Evolutionary conservation across 2,888 invertebrate species (phyloP).

Genomic region (Hyalella azteca): DNA sequence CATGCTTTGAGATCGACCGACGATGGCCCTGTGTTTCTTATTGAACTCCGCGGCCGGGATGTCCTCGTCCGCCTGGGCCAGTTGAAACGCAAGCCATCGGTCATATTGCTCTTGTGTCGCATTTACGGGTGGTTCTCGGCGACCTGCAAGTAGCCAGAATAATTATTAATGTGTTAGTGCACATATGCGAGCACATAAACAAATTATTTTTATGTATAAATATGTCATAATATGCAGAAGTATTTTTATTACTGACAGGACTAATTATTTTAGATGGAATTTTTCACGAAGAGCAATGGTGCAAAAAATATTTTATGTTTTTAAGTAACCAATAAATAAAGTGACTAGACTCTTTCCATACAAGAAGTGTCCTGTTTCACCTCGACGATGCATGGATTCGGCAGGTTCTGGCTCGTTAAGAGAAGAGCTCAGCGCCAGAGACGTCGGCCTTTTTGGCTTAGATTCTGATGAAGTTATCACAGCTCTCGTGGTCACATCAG

Average conservation of each 20-base stretch:
- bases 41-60: constrained; percentile 54
- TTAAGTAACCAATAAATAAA: no score
- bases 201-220: no score
- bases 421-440: constrained; percentile 46
- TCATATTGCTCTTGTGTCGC: constrained; percentile 57
- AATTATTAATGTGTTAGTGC: not conserved
- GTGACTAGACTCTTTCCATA: no score
- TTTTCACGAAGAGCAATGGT: no score
- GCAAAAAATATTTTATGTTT: no score
- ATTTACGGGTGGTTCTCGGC: constrained; percentile 45
- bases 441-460: constrained; percentile 54
- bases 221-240: no score
- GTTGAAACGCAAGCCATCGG: constrained; percentile 57
- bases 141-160: not conserved
- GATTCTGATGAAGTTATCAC: constrained; percentile 40
- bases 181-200: no score
- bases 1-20: constrained; percentile 52
- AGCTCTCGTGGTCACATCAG: not conserved
- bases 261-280: no score
- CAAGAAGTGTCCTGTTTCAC: no score
- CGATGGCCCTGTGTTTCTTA: constrained; percentile 47
- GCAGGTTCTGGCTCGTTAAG: not conserved
- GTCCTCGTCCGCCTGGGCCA: constrained; percentile 57
- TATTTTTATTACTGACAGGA: no score
- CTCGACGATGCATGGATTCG: not conserved